phyloP scores from a whole-genome alignment of 2,113 vertebrate species.

The Romanogobio albipinnatus region DNA sequence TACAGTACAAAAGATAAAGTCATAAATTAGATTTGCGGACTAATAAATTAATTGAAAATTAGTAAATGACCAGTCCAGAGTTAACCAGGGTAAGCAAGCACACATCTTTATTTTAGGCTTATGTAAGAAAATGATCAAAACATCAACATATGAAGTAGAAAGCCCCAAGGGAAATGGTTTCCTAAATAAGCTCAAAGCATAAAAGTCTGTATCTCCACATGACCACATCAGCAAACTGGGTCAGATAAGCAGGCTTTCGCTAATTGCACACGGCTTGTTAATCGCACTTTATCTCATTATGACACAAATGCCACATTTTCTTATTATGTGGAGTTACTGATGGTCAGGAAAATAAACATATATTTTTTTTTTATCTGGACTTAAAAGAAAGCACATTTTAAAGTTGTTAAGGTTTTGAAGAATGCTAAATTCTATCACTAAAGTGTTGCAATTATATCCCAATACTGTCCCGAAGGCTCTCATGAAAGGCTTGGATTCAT shows the following conservation, averaged over 20 bases:
- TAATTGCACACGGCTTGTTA: conserved; percentile 67
- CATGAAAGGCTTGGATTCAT: conserved; percentile 58
- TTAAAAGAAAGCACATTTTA: conserved; percentile 5
- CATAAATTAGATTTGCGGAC: neutral
- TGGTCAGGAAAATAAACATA: conserved; percentile 12
- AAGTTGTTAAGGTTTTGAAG: neutral
- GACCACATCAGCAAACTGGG: conserved; percentile 60
- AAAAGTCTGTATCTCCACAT: conserved; percentile 20
- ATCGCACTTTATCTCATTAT: conserved; percentile 66
- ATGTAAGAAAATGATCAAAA: conserved; percentile 37
- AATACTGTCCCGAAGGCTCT: conserved; percentile 60
- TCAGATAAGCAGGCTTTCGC: conserved; percentile 58
- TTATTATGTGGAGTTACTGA: conserved; percentile 65
- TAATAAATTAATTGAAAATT: conserved; percentile 11
- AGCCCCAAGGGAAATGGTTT: conserved; percentile 37
- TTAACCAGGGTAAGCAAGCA: neutral
- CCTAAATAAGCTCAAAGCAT: conserved; percentile 63
- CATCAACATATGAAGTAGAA: conserved; percentile 54
- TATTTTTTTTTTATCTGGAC: neutral
- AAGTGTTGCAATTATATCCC: conserved; percentile 54
- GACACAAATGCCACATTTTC: conserved; percentile 69
- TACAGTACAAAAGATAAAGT: conserved; percentile 9
- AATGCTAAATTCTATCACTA: neutral
- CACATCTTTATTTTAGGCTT: neutral
- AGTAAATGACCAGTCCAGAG: conserved; percentile 27